These are phyloP conservation scores for Galago senegalensis DNA, from an alignment of 2,797 vertebrate species.

Conservation along the genomic window DNA sequence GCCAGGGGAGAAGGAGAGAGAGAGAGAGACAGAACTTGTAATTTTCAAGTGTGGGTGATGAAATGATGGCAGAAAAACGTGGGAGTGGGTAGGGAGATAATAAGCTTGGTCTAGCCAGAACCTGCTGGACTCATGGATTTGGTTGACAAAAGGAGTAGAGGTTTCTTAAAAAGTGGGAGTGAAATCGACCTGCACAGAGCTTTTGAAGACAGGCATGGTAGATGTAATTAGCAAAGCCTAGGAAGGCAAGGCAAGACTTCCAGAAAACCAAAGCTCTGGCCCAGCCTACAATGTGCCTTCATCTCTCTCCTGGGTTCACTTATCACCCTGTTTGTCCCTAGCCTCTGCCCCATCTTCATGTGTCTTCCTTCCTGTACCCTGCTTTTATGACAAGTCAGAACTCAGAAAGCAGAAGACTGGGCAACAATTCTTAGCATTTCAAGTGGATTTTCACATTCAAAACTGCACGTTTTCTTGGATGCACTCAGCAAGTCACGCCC, in stretches of 20 bases:
- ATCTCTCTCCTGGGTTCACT: neutral
- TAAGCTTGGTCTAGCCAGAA: slow-evolving; percentile 30
- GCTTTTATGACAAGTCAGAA: slow-evolving; percentile 53
- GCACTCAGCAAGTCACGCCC: slow-evolving; percentile 6
- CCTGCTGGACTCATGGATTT: neutral
- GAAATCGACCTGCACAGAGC: neutral
- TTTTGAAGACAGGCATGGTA: slow-evolving; percentile 2
- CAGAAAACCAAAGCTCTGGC: slow-evolving; percentile 41
- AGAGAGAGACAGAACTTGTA: slow-evolving; percentile 27
- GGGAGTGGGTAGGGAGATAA: neutral
- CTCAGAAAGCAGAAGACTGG: slow-evolving; percentile 38
- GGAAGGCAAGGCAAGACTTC: slow-evolving; percentile 20
- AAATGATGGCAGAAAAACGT: slow-evolving; percentile 58
- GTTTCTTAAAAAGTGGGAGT: neutral
- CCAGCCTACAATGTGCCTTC: neutral
- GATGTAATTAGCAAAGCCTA: slow-evolving; percentile 23
- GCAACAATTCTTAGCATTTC: slow-evolving; percentile 51
- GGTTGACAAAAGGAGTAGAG: neutral
- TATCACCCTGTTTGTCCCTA: neutral
- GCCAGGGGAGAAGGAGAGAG: neutral
- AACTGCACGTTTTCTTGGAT: slow-evolving; percentile 48
- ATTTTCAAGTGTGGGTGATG: slow-evolving; percentile 55
- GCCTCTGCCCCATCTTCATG: slow-evolving; percentile 33
- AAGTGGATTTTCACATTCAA: slow-evolving; percentile 41
- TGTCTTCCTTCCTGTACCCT: neutral